These are phyloP conservation scores for Mythimna ferrago DNA, from an alignment of 2,888 invertebrate species.

Conservation along the genomic window DNA sequence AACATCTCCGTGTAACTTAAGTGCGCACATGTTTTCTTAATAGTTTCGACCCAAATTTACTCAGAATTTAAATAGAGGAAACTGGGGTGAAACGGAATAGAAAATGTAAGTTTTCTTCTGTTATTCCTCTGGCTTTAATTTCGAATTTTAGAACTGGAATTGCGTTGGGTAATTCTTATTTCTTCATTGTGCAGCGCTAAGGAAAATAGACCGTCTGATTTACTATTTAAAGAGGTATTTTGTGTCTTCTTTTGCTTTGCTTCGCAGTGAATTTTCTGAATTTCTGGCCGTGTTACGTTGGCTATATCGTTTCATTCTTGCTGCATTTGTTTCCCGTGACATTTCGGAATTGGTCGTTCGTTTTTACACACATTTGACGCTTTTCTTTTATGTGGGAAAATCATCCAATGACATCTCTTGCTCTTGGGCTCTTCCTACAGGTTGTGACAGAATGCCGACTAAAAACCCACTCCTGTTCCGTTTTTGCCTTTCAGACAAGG, in stretches of 20 bases:
- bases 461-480: too few relatives aligned
- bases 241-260: conserved; percentile 16
- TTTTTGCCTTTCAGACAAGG: too few relatives aligned
- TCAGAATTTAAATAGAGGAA: conserved; percentile 59
- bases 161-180: conserved; percentile 49
- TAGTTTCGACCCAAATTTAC: conserved; percentile 59
- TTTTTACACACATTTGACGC: not conserved
- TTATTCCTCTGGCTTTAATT: conserved; percentile 48
- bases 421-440: too few relatives aligned
- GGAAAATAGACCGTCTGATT: conserved; percentile 38
- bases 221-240: conserved; percentile 42
- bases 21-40: conserved; percentile 60
- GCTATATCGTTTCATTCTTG: conserved; percentile 2
- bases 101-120: conserved; percentile 45
- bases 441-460: too few relatives aligned
- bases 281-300: not conserved
- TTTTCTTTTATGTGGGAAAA: too few relatives aligned
- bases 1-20: conserved; percentile 43
- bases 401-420: too few relatives aligned
- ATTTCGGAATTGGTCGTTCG: conserved; percentile 5
- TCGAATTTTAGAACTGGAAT: conserved; percentile 52
- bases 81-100: conserved; percentile 48
- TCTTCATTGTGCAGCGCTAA: conserved; percentile 47
- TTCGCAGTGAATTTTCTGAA: conserved; percentile 28
- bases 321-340: conserved; percentile 6